Conservation (phyloP, 2,797 vertebrate species). For the Balearica regulorum region DNA sequence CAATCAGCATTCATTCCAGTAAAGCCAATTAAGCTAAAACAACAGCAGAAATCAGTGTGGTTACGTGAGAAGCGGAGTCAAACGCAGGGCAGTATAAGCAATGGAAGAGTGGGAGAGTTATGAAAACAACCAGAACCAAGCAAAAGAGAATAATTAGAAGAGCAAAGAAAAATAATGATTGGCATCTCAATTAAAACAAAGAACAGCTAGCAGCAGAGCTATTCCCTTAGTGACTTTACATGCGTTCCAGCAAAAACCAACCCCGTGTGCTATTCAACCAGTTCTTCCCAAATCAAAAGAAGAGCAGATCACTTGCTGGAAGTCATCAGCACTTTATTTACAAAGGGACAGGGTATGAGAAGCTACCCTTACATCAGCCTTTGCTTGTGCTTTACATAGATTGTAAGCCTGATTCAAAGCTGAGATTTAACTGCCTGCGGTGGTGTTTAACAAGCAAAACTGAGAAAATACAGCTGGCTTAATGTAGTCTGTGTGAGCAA, state of each 20-base stretch:
- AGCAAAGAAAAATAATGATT: constrained; percentile 1
- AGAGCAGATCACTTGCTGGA: not conserved
- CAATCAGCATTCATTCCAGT: constrained; percentile 50
- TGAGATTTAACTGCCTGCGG: not conserved
- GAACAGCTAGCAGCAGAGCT: not conserved
- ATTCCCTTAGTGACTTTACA: not conserved
- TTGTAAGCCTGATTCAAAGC: not conserved
- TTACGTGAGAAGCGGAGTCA: constrained; percentile 22
- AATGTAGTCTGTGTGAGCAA: not conserved
- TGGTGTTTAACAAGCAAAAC: not conserved
- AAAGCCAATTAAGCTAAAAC: constrained; percentile 48
- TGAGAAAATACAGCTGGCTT: not conserved
- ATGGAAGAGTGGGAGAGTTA: constrained; percentile 6
- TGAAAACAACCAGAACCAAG: constrained; percentile 34
- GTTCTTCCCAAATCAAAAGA: not conserved
- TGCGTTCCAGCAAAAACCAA: not conserved
- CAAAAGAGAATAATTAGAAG: not conserved
- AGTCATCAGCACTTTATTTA: not conserved
- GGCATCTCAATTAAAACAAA: not conserved
- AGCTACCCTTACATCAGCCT: not conserved
- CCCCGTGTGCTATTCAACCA: not conserved
- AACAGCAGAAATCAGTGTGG: constrained; percentile 34
- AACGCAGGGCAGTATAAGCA: constrained; percentile 6
- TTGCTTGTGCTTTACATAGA: not conserved
- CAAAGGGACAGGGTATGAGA: not conserved